phyloP scores from a whole-genome alignment of 92 coral and sea anemone species.

The Meandrina meandrites region DNA sequence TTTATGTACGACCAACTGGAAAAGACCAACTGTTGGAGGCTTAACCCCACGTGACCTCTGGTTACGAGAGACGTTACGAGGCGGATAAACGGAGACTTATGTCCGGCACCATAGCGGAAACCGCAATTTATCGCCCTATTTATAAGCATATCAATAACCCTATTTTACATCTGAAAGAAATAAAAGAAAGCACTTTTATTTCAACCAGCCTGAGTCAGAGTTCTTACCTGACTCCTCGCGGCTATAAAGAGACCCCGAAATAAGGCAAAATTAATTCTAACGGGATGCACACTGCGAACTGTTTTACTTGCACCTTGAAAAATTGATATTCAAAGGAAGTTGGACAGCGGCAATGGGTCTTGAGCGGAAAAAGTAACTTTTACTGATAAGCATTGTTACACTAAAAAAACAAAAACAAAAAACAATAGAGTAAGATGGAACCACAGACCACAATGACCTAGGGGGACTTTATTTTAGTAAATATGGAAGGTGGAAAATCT shows the following conservation, averaged over 20 bases:
- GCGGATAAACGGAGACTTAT: background rate
- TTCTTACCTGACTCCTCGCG: background rate
- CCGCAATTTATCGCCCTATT: conserved; percentile 4
- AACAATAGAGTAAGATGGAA: background rate
- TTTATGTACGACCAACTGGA: too few species aligned
- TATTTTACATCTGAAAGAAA: background rate
- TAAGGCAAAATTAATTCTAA: background rate
- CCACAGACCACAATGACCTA: background rate
- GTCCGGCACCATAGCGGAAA: conserved; percentile 12
- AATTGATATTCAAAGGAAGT: background rate
- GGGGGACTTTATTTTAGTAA: too few species aligned
- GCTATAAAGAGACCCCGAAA: background rate
- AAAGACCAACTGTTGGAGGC: background rate
- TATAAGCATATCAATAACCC: background rate
- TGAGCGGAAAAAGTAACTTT: background rate
- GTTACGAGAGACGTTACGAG: background rate
- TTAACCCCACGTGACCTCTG: background rate
- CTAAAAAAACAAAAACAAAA: background rate
- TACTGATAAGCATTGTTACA: background rate
- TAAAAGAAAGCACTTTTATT: background rate
- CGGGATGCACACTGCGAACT: background rate
- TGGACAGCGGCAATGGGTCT: background rate
- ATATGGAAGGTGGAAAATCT: too few species aligned
- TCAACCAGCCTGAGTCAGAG: background rate
- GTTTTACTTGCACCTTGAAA: background rate